phyloP scores from a whole-genome alignment of 2,888 invertebrate species.

The Deroplatys truncata region DNA sequence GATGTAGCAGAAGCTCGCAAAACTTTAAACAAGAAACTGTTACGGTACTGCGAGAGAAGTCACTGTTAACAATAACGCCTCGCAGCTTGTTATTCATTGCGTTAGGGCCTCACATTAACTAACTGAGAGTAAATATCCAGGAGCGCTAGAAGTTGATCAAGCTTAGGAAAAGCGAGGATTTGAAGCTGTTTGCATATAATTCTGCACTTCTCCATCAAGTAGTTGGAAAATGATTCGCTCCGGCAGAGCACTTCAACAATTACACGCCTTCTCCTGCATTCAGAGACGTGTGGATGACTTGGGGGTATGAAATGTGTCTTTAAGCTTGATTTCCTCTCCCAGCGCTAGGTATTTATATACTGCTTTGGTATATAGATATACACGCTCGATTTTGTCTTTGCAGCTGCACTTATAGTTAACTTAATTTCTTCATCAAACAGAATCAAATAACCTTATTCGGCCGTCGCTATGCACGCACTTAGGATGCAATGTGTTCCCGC shows the following conservation, averaged over 20 bases:
- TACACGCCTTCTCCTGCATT: background rate
- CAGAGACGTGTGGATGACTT: background rate
- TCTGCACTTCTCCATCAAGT: background rate
- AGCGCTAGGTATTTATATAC: too few species aligned
- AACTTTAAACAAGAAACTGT: background rate
- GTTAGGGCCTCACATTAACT: background rate
- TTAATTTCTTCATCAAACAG: too few species aligned
- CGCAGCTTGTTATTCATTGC: background rate
- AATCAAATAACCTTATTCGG: background rate
- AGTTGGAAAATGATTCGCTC: background rate
- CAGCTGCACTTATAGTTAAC: too few species aligned
- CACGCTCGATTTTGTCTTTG: background rate
- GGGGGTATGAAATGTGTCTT: background rate
- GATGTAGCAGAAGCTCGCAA: background rate
- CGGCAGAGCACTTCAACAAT: background rate
- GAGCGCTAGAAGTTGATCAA: background rate
- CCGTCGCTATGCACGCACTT: background rate
- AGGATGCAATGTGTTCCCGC: background rate
- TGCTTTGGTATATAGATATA: background rate
- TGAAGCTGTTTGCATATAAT: slow-evolving; percentile 8
- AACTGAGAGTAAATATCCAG: slow-evolving; percentile 2
- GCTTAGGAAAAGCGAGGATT: background rate
- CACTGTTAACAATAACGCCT: slow-evolving; percentile 1
- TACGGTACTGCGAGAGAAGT: background rate
- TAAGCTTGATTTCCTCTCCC: background rate